These are phyloP conservation scores for Gambusia holbrooki DNA, from an alignment of 2,113 vertebrate species.

Conservation along the genomic window DNA sequence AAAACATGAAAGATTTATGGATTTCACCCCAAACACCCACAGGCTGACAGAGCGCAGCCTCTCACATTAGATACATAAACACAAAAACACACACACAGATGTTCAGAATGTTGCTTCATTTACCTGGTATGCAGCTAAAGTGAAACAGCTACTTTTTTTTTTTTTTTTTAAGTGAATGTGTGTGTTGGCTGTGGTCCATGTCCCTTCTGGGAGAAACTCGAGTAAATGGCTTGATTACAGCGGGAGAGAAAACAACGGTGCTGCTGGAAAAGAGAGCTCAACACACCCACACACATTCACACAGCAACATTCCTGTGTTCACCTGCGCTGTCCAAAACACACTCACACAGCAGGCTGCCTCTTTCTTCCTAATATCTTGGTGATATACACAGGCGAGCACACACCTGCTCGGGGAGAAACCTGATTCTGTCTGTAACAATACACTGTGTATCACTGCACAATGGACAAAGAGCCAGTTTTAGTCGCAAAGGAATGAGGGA, in stretches of 20 bases:
- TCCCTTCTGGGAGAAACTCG: slow-evolving; percentile 44
- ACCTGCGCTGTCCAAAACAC: slow-evolving; percentile 33
- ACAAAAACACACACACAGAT: slow-evolving; percentile 28
- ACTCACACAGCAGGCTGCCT: slow-evolving; percentile 13
- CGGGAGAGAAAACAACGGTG: slow-evolving; percentile 34
- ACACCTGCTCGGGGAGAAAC: slow-evolving; percentile 63
- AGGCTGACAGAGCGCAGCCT: slow-evolving; percentile 23
- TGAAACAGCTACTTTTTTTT: slow-evolving; percentile 40
- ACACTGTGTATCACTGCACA: slow-evolving; percentile 67
- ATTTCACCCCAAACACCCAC: slow-evolving; percentile 35
- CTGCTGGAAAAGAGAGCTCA: slow-evolving; percentile 19
- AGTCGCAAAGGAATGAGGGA: slow-evolving; percentile 51
- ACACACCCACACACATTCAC: slow-evolving; percentile 4
- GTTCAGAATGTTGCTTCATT: slow-evolving; percentile 37
- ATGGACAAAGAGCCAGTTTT: slow-evolving; percentile 76
- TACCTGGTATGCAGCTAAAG: slow-evolving; percentile 27
- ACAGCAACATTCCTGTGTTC: slow-evolving; percentile 26
- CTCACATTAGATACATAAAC: slow-evolving; percentile 26
- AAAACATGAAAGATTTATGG: slow-evolving; percentile 57
- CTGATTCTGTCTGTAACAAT: slow-evolving; percentile 69
- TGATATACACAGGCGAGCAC: slow-evolving; percentile 25
- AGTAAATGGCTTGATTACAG: slow-evolving; percentile 68
- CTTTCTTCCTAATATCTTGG: slow-evolving; percentile 11
- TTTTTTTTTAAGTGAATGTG: background rate
- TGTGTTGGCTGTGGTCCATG: slow-evolving; percentile 55